phyloP scores from a whole-genome alignment of 2,888 invertebrate species.

The Andrena fulva region DNA sequence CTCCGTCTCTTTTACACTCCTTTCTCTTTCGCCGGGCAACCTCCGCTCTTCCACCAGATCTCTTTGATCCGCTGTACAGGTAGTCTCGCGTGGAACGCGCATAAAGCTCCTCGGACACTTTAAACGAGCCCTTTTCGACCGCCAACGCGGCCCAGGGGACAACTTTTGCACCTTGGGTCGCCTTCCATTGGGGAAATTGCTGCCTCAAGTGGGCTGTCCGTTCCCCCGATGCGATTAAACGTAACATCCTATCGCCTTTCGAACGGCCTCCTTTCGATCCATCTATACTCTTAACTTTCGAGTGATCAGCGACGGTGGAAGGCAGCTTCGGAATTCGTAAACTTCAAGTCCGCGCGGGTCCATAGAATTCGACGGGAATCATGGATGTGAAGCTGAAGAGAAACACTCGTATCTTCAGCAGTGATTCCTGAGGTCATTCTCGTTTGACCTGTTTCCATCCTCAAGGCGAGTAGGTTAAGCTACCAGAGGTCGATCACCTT shows the following conservation, averaged over 20 bases:
- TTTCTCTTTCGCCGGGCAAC: constrained; percentile 73
- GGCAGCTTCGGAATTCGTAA: too few relatives aligned
- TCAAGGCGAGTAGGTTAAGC: constrained; percentile 1
- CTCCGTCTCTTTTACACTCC: constrained; percentile 60
- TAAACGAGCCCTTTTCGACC: constrained; percentile 55
- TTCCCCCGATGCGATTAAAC: constrained; percentile 5
- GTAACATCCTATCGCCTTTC: background rate
- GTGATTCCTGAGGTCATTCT: too few relatives aligned
- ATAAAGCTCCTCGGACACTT: constrained; percentile 56
- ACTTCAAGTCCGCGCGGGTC: too few relatives aligned
- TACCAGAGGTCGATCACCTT: constrained; percentile 6
- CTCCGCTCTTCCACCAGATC: constrained; percentile 64
- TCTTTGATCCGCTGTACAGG: constrained; percentile 66
- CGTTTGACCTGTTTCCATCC: background rate
- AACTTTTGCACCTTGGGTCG: constrained; percentile 34
- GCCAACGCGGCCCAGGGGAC: constrained; percentile 30
- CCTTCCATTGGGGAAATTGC: background rate
- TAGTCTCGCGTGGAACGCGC: constrained; percentile 63
- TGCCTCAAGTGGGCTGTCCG: background rate
- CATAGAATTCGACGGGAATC: too few relatives aligned
- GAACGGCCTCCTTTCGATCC: too few relatives aligned
- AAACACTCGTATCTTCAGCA: too few relatives aligned
- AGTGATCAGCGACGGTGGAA: too few relatives aligned
- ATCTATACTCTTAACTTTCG: too few relatives aligned
- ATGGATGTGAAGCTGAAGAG: too few relatives aligned